Evolutionary conservation across 2,888 invertebrate genomes (phyloP).

Genomic region (Entomobrya multifasciata): DNA sequence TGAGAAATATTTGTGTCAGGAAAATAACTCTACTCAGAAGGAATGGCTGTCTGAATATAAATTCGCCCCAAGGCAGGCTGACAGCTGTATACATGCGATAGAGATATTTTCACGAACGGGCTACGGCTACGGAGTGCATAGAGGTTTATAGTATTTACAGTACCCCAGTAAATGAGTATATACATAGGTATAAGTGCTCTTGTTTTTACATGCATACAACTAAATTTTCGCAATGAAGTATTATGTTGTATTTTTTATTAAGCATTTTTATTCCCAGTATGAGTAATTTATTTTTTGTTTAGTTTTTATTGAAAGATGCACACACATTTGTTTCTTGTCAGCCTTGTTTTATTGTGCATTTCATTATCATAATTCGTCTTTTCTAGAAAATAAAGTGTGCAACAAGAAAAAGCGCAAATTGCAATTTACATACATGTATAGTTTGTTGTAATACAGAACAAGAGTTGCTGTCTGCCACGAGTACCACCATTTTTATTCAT

Average conservation of each 20-base stretch:
- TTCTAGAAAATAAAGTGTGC: conserved; percentile 1
- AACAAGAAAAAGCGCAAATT: conserved; percentile 11
- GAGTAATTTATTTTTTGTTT: not conserved
- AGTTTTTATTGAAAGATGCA: not conserved
- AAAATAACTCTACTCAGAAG: conserved; percentile 66
- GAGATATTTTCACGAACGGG: too few species aligned
- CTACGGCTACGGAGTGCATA: too few species aligned
- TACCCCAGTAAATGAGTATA: not conserved
- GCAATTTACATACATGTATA: not conserved
- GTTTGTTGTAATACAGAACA: not conserved
- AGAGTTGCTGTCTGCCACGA: conserved; percentile 31
- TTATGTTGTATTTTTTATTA: conserved; percentile 10
- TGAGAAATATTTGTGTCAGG: conserved; percentile 73
- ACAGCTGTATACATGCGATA: not conserved
- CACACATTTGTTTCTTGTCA: not conserved
- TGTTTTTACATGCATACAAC: conserved; percentile 46
- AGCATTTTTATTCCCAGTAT: conserved; percentile 5
- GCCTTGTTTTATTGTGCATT: conserved; percentile 34
- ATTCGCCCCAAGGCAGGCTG: conserved; percentile 52
- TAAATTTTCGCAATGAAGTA: conserved; percentile 49
- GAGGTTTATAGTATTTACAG: not conserved
- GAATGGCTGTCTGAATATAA: conserved; percentile 67
- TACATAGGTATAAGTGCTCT: not conserved
- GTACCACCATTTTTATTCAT: conserved; percentile 34
- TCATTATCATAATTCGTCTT: conserved; percentile 20